Base-by-base conservation (phyloP, 2,888 invertebrate species). In the Mongoloraphidia duomilia region DNA sequence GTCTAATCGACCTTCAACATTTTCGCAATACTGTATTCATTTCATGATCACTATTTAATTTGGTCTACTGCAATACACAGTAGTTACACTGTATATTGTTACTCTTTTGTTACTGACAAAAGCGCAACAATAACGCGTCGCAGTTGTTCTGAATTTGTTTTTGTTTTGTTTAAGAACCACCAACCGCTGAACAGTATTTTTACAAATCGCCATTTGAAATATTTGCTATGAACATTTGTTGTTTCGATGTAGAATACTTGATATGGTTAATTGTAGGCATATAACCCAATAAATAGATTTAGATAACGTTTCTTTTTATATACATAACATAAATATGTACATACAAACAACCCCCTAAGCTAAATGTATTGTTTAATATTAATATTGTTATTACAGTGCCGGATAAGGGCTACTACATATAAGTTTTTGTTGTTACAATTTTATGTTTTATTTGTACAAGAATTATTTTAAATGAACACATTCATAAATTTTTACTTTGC, bases 101-200 rank as follows among this genome's bases (percentile, higher is more conserved):
- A 44, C 34, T 13, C 46, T 46, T 46, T 46, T 46, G 46, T 46
- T 17, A 14, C n/a, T 13, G 26, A 37, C 46, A 46, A 46, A 46
- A 46, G 46, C 17, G 46, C 46, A 46, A 46, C 46, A 46, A 46
- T 46, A 38, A 26, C 37, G 38, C 38, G 44, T 46, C 38, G 38
- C 46, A 36, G 14, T 46, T 37, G 36, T 34, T 26, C 17, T 13
- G 34, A 11, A 36, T 17, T 26, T 46, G 37, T 46, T 26, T 37
- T 17, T 42, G 36, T 46, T 46, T 46, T 46, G 37, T 37, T 46
- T 46, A 9, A 9, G 26, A 37, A 46, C 44, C 13, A 44, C 44
- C 44, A 44, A 26, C 34, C 11, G 11, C 11, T 39, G n/a, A 14
- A 39, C 14, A 41, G 26, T 41, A 26, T 26, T 17, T 26, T 41